Base-by-base conservation (phyloP, 2,797 vertebrate species). In the Sebastes nivosus region DNA sequence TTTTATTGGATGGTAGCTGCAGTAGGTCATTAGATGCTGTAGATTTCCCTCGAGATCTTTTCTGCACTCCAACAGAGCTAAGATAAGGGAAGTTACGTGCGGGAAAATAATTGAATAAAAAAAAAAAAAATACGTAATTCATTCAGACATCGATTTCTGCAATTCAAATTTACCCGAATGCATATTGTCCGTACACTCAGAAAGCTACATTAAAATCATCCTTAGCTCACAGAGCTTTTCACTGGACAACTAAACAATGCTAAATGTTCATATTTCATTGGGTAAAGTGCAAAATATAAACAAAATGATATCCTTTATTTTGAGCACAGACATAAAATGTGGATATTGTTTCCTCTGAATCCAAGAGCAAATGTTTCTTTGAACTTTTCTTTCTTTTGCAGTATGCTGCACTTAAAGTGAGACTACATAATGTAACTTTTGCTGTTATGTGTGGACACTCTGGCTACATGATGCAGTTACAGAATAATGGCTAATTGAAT, bases 1-100 rank as follows among this genome's bases (percentile, higher is more conserved):
- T 75, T 87, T 83, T 85, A 77, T 66, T 67, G 55, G 79, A 83
- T 80, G 54, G 82, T 83, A 36, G 76, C 73, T 70, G 69, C 67
- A 73, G 75, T 74, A 68, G 59, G 61, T 77, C 70, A 86, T 91
- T 90, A 91, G 79, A 90, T 64, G 59, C 71, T 85, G 50, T 18
- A 83, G 75, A 89, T 90, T 89, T 89, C 82, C 88, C 82, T 63
- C 0, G 54, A 88, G 92, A 86, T 84, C 59, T 75, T 80, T 72
- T 70, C 77, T 32, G 22, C 25, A 20, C 54, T 72, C 64, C 20
- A 80, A 32, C 72, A 54, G 57, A 79, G 68, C 67, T 69, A 29
- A 82, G 67, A 84, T 81, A 84, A 79, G 67, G 77, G 67, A 75
- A 58, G 57, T 80, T 66, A 75, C 12, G 1, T 46, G 63, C 5